phyloP scores from a whole-genome alignment of 1,140 invertebrate species.

The Heliconius himera region DNA sequence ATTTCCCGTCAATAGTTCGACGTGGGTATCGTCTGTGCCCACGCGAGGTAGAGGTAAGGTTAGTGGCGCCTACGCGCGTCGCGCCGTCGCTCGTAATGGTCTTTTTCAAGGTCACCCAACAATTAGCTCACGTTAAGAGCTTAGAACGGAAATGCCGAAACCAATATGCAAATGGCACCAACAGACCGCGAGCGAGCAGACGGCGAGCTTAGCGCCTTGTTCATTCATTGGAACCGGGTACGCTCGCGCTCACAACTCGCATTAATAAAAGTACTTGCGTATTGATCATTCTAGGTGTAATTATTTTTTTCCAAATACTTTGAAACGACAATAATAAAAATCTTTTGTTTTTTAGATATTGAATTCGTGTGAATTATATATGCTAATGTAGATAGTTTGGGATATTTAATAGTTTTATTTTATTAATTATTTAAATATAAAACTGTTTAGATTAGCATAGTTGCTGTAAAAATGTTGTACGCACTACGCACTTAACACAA shows the following conservation, averaged over 20 bases:
- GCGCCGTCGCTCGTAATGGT: conserved; percentile 42
- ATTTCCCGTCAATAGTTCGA: background rate
- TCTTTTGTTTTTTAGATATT: too few species aligned
- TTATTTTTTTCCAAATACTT: too few species aligned
- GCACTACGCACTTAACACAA: background rate
- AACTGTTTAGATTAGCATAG: too few species aligned
- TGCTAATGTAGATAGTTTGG: too few species aligned
- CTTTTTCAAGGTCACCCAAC: conserved; percentile 64
- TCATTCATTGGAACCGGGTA: conserved; percentile 74
- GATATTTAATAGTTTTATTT: too few species aligned
- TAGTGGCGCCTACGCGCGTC: conserved; percentile 50
- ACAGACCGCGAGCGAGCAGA: conserved; percentile 44
- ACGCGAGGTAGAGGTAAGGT: conserved; percentile 30
- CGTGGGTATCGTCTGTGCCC: conserved; percentile 29
- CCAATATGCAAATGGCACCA: conserved; percentile 73
- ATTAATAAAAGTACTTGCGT: too few species aligned
- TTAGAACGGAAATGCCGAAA: conserved; percentile 73
- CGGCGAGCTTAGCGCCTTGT: conserved; percentile 53
- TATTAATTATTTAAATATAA: too few species aligned
- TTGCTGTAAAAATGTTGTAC: too few species aligned
- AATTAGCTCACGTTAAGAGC: conserved; percentile 55
- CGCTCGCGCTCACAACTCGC: background rate
- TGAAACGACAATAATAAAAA: too few species aligned
- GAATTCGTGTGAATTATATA: too few species aligned
- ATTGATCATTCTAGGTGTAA: too few species aligned